These are phyloP conservation scores for Xyliphius kryptos DNA, from an alignment of 2,113 vertebrate genomes.

Conservation along the genomic window DNA sequence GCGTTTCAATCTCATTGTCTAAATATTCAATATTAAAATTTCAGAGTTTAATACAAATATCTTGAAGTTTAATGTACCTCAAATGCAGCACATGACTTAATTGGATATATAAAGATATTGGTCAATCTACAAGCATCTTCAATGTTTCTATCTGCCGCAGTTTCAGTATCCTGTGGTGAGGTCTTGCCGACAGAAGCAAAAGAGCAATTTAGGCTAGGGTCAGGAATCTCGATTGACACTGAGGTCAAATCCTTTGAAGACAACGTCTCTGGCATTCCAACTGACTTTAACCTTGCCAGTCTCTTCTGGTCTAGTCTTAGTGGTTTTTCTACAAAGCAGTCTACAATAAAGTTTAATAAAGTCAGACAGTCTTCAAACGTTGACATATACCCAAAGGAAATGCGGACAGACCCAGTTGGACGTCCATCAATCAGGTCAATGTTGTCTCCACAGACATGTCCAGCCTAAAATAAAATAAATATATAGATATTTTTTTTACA, in stretches of 20 bases:
- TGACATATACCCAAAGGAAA: constrained; percentile 97
- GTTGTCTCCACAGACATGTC: constrained; percentile 87
- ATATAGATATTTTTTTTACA: background rate
- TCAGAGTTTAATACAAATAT: too few relatives aligned
- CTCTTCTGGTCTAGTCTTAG: constrained; percentile 41
- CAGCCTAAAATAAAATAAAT: constrained; percentile 68
- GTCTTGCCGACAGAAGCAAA: constrained; percentile 22
- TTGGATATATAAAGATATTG: constrained; percentile 87
- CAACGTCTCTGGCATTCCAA: background rate
- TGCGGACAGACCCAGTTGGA: constrained; percentile 88
- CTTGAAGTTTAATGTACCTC: constrained; percentile 84
- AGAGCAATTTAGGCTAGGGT: constrained; percentile 19
- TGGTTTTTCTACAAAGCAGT: constrained; percentile 69
- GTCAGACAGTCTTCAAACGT: constrained; percentile 84
- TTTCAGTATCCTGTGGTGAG: constrained; percentile 9
- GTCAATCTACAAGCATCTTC: constrained; percentile 57
- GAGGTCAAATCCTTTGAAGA: constrained; percentile 14
- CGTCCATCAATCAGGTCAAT: constrained; percentile 80
- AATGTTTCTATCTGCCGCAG: constrained; percentile 25
- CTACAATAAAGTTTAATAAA: constrained; percentile 80
- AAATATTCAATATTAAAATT: too few relatives aligned
- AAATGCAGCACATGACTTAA: constrained; percentile 89
- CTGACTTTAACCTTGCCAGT: constrained; percentile 44
- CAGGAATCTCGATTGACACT: constrained; percentile 3
- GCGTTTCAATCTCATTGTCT: too few relatives aligned